Base-by-base conservation (phyloP, 2,888 invertebrate species). In the Helleia helle region DNA sequence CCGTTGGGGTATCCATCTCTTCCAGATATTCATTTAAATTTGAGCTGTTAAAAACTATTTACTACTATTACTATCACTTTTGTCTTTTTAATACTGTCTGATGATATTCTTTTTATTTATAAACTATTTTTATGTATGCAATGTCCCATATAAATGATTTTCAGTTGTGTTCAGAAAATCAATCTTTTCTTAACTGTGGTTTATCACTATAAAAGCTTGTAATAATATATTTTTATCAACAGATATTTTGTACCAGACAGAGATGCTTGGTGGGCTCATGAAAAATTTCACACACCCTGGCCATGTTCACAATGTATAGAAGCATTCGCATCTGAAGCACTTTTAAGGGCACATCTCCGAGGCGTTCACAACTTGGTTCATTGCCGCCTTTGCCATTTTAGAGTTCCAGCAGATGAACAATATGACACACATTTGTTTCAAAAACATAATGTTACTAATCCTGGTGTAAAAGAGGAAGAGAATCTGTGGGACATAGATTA, bases 221-320 rank as follows among this genome's bases (percentile, higher is more conserved):
- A n/a, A n/a, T n/a, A n/a, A n/a, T 9, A 4, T 11, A 6, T 15
- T 13, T 29, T 15, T 7, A 28, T 27, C 8, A 27, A 27, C 34
- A 86, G 85, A 52, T 86, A 86, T 49, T 77, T 85, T 59, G 73
- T 85, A 9, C 58, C 70, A 25, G 73, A 79, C 26, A 64, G 77
- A 56, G 68, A 74, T 43, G 46, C 69, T 1, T 85, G 84, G 84
- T 48, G 44, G 17, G 55, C 53, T 1, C 85, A 86, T 48, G 39
- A 62, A n/a, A 62, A 67, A 36, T 83, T 74, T 46, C 85, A 86
- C 41, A 59, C 59, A 8, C 86, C 85, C 1, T 76, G 84, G 81
- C 70, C 74, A 0, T 85, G 85, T 47, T 84, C 86, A 0, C 86
- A 85, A 47, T 86, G 85, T 49, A 51, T 64, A 4, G 62, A 71